Base-by-base conservation (phyloP, 2,797 vertebrate species). In the Centropyge bicolor region DNA sequence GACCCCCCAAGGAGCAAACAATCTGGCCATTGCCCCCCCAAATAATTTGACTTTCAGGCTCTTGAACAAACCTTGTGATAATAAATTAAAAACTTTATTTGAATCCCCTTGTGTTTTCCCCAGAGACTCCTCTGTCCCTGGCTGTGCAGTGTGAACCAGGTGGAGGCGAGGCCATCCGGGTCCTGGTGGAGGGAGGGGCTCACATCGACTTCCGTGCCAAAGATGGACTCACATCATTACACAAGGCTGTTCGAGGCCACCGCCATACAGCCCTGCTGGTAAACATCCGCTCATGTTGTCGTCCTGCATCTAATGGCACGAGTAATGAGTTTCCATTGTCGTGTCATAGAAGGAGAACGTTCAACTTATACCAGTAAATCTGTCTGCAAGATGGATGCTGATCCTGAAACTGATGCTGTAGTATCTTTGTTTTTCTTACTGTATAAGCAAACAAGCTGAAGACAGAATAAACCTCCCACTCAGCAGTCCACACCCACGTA, bases 121-220 rank as follows among this genome's bases (percentile, higher is more conserved):
- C 94, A 98, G 97, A 98, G 93, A 98, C 97, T 0, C 96, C 97
- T 14, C 92, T 98, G 91, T 96, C 97, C 2, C 92, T 98, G 94
- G 96, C 97, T 0, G 96, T 97, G 71, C 97, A 98, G 93, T 96
- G 96, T 0, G 97, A 98, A 85, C 95, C 95, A 13, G 96, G 96
- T 0, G 97, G 96, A 9, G 96, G 96, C 8, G 97, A 98, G 80
- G 85, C 96, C 88, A 98, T 98, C 88, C 95, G 97, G 45, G 94
- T 97, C 45, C 94, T 98, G 76, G 97, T 96, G 86, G 94, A 97
- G 45, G 96, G 97, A 5, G 97, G 97, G 12, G 96, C 97, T 54
- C 97, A 98, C 80, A 97, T 98, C 8, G 97, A 98, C 92, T 98
- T 98, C 91, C 95, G 97, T 65, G 95, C 97, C 70, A 97, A 97